Evolutionary conservation across 1,140 invertebrate genomes (phyloP).

Genomic region (Ganaspis sp.): DNA sequence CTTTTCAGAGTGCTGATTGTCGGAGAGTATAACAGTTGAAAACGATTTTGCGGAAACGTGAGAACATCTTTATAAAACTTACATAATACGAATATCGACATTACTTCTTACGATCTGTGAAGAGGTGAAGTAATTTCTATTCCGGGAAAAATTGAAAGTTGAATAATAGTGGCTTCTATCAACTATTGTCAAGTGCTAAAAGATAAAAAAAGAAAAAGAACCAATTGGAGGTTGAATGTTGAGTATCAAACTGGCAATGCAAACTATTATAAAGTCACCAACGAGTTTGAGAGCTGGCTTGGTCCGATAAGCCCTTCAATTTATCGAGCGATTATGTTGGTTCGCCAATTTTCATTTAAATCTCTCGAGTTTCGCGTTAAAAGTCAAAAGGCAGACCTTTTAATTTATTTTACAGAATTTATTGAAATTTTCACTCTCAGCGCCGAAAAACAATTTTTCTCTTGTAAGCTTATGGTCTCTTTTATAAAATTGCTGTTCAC

Average conservation of each 20-base stretch:
- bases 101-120: background rate
- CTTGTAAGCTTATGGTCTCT: background rate
- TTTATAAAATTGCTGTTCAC: background rate
- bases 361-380: background rate
- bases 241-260: constrained; percentile 45
- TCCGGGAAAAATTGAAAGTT: constrained; percentile 18
- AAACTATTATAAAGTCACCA: constrained; percentile 47
- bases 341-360: constrained; percentile 50
- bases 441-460: background rate
- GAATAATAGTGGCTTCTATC: constrained; percentile 29
- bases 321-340: constrained; percentile 59
- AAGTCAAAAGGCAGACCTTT: background rate
- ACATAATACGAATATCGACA: background rate
- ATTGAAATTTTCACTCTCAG: background rate
- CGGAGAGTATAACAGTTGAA: background rate
- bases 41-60: background rate
- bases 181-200: constrained; percentile 28
- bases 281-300: constrained; percentile 48
- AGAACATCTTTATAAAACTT: background rate
- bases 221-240: background rate
- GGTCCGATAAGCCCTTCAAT: constrained; percentile 61
- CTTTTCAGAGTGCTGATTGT: background rate
- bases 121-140: background rate
- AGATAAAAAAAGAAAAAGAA: constrained; percentile 28
- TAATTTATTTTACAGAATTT: background rate